Evolutionary conservation across 2,888 invertebrate species (phyloP), one percentile per base, ranked within the genome.

Genomic region (Zhengitettix transpicula): DNA sequence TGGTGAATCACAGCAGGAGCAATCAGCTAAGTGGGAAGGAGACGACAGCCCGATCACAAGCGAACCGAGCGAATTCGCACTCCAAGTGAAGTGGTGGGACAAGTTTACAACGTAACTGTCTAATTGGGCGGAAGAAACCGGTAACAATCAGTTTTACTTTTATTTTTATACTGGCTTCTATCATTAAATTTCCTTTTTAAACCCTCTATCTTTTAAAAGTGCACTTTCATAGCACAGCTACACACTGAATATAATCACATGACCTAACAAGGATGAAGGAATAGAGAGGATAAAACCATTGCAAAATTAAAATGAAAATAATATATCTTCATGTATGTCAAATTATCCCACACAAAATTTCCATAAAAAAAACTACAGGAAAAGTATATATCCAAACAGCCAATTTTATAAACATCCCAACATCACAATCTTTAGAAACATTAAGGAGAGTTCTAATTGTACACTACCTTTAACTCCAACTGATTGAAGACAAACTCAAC

Each of bases 401-500:
- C n/a, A n/a, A 47, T 14, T n/a, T 14, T 14, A 14, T n/a, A 14
- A 47, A 8, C n/a, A 14, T 14, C 47, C 47, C 47, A 47, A 47
- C 47, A 47, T 12, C n/a, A 28, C 28, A 5, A 28, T 28, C 28
- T 60, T 15, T 28, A 44, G 15, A 58, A 60, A 58, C 56, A 62
- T 60, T 54, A 61, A 63, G 57, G 15, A 51, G 55, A 28, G 28
- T 7, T 28, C 28, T 28, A 28, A 28, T 52, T 40, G 12, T 56
- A 47, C 55, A 62, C 71, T 81, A 91, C 90, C 84, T 90, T 91
- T 72, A 92, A 88, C 74, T 99, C 98, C 60, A 99, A 80, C 75
- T 99, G 98, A 76, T 97, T 97, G 77, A 96, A 93, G 66, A 99
- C 95, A 81, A 95, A 99, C 75, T 98, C 97, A 65, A 96, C 91